These are phyloP conservation scores for Actinia equina DNA, from an alignment of 64 coral and sea anemone species.

Conservation along the genomic window DNA sequence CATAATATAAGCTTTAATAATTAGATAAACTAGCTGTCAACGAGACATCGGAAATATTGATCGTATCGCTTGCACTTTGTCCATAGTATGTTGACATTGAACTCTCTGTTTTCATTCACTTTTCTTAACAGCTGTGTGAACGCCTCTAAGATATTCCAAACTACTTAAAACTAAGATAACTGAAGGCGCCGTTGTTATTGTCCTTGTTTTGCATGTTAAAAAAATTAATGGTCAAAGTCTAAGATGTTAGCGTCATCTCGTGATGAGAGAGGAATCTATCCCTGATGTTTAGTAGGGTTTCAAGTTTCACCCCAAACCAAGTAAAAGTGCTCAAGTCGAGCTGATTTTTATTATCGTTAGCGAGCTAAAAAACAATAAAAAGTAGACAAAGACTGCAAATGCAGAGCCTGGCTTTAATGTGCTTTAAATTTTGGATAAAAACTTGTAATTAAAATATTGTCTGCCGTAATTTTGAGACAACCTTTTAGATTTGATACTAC, in stretches of 20 bases:
- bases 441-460: not conserved
- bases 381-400: not conserved
- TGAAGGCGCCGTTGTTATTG: not conserved
- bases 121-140: not conserved
- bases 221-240: not conserved
- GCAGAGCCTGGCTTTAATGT: not conserved
- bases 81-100: not conserved
- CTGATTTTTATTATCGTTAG: not conserved
- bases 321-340: not conserved
- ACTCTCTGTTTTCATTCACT: not conserved
- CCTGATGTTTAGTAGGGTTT: not conserved
- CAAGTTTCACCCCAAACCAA: not conserved
- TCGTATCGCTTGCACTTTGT: slow-evolving; percentile 3
- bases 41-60: not conserved
- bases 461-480: not conserved
- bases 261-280: not conserved
- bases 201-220: not conserved
- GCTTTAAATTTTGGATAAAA: not conserved
- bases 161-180: not conserved
- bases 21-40: not conserved
- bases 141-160: not conserved
- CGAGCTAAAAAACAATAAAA: not conserved
- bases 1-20: not conserved
- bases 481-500: not conserved
- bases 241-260: not conserved